Base-by-base conservation (phyloP, 2,888 invertebrate genomes). In the Drosophila pseudotalamancana region DNA sequence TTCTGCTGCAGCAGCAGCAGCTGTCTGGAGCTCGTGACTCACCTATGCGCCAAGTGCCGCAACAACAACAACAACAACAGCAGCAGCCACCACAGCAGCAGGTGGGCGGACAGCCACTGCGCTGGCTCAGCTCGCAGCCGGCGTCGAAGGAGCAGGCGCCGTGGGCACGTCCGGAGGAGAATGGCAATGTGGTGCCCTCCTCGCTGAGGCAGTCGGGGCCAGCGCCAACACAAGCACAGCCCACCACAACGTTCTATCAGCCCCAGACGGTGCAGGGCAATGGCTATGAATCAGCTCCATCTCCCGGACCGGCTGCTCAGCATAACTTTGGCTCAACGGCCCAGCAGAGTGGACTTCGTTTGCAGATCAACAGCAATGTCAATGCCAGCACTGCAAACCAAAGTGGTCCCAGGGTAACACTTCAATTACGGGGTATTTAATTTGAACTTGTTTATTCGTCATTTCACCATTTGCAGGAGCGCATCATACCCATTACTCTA, bases 21-120 rank as follows among this genome's bases (percentile, higher is more conserved):
- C 83, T 46, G 14, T 79, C 82, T 16, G 72, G 69, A 4, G 77
- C 81, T 25, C 87, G 89, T 42, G 88, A 89, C 21, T 93, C 93
- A 5, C 93, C 93, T 65, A 87, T 93, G 64, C 92, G 93, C 12
- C 92, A 93, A 68, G 92, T 93, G 39, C 93, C 93, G 78, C 92
- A 77, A 27, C 77, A 72, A 5, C 82, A 77, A 48, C 85, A 79
- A 16, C 75, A 70, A 6, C 77, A 75, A 23, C 77, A 79, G 31
- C 75, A 63, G 39, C 83, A 76, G 19, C 67, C 63, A 39, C 76
- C 9, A 19, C 82, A 79, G 34, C 82, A 86, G 32, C 85, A 79
- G 49, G 77, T 77, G 45, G 89, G 82, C 60, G 86, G 84, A 3
- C 88, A 89, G 55, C 80, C 87, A 3, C 55, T 89, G 61, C 88